Evolutionary conservation across 2,888 invertebrate species (phyloP).

Genomic region (Cordilura impudica): DNA sequence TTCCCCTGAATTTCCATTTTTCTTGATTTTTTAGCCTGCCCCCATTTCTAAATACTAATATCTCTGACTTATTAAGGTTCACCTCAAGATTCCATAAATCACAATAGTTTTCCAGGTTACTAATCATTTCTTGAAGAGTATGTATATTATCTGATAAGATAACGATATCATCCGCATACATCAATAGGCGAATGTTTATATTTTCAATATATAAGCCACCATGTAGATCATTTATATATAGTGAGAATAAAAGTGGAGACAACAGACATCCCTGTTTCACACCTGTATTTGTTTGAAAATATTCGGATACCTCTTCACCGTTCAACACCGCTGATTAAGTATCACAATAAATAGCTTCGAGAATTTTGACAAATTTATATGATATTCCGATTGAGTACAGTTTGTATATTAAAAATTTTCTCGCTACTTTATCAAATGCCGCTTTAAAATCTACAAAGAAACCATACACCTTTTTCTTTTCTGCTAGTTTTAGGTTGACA

Average conservation of each 20-base stretch:
- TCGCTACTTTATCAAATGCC: too few species aligned
- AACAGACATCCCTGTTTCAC: background rate
- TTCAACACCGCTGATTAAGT: background rate
- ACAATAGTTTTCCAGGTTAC: background rate
- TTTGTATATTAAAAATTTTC: too few species aligned
- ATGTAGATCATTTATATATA: too few species aligned
- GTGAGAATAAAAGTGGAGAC: background rate
- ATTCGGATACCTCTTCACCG: background rate
- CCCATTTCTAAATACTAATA: background rate
- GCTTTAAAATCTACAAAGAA: too few species aligned
- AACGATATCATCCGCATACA: slow-evolving; percentile 16
- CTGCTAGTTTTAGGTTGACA: background rate
- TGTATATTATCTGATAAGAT: background rate
- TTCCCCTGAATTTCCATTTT: background rate
- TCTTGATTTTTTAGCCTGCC: background rate
- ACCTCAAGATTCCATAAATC: too few species aligned
- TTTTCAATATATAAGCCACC: background rate
- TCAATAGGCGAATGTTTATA: background rate
- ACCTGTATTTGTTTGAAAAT: background rate
- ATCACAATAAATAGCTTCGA: slow-evolving; percentile 7
- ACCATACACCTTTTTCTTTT: background rate
- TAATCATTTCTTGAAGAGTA: background rate
- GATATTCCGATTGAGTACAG: slow-evolving; percentile 6
- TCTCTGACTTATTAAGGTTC: too few species aligned
- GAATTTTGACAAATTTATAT: background rate